Percentiles rank a stretch among this genome's conserved stretches.
Conservation (phyloP, 2,797 vertebrate genomes). For the Petrocephalus sullivani region DNA sequence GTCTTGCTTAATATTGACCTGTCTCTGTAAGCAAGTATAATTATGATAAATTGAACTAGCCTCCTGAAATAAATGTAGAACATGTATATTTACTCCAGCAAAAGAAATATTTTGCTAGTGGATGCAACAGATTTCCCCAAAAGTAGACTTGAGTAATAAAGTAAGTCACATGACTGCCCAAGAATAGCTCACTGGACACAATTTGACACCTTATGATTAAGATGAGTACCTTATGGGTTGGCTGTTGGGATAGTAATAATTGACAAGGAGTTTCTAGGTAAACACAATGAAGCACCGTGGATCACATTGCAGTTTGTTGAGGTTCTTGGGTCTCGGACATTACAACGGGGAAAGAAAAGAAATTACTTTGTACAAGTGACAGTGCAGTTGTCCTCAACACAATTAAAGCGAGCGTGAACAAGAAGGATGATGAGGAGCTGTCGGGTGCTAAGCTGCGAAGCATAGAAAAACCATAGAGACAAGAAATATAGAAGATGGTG, state of each 20-base stretch:
- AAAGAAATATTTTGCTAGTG: not conserved
- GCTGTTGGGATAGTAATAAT: not conserved
- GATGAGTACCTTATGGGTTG: not conserved
- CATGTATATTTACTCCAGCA: not conserved
- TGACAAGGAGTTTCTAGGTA: not conserved
- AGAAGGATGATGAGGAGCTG: not conserved
- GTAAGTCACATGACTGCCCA: not conserved
- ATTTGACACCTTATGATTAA: constrained; percentile 5
- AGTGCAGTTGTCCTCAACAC: not conserved
- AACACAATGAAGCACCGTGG: not conserved
- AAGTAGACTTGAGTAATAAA: not conserved
- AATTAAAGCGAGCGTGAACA: not conserved
- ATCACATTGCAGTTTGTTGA: not conserved
- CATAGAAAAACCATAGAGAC: not conserved
- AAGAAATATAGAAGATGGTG: not conserved
- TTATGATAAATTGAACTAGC: not conserved
- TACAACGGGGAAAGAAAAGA: not conserved
- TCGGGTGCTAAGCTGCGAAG: not conserved
- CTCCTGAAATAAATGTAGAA: not conserved
- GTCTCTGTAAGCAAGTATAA: not conserved
- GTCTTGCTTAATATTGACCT: not conserved
- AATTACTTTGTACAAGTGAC: constrained; percentile 7
- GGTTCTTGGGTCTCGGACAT: not conserved
- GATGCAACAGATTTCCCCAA: constrained; percentile 26
- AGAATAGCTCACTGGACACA: not conserved